Evolutionary conservation across 2,113 vertebrate genomes (phyloP).

Genomic region (Pluvianellus socialis): DNA sequence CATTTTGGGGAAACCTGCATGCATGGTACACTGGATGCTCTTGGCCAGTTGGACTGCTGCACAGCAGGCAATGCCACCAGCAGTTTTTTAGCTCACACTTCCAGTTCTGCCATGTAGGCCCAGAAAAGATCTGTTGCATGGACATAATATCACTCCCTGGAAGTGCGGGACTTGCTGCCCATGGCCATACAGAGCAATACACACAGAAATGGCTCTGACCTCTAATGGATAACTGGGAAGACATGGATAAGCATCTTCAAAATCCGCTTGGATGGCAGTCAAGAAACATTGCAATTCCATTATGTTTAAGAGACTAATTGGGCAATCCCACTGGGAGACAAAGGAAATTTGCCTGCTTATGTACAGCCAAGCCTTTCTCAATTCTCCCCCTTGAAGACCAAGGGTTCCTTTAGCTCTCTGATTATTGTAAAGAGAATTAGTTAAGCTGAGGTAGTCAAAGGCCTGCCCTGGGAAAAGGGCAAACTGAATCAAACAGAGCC

Average conservation of each 20-base stretch:
- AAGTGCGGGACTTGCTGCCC: background rate
- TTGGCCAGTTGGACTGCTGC: background rate
- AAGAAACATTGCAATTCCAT: constrained; percentile 1
- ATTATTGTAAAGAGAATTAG: constrained; percentile 21
- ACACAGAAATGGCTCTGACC: background rate
- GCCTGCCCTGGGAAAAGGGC: constrained; percentile 1
- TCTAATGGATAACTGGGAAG: background rate
- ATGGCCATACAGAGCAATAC: background rate
- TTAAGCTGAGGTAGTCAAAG: constrained; percentile 19
- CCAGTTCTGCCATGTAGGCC: background rate
- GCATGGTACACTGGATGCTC: background rate
- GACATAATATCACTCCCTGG: background rate
- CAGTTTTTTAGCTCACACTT: background rate
- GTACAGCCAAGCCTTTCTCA: background rate
- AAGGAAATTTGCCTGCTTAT: background rate
- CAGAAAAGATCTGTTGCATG: background rate
- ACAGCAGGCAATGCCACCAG: background rate
- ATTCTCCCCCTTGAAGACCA: background rate
- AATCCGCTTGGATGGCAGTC: background rate
- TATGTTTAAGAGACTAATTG: constrained; percentile 12
- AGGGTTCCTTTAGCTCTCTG: background rate
- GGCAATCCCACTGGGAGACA: background rate
- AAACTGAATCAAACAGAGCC: background rate
- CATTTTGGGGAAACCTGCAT: background rate
- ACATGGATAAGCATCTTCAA: background rate